A percentile compares a stretch with the other conserved stretches of the same genome.
Conservation (phyloP, 2,797 vertebrate species). For the Salarias fasciatus region DNA sequence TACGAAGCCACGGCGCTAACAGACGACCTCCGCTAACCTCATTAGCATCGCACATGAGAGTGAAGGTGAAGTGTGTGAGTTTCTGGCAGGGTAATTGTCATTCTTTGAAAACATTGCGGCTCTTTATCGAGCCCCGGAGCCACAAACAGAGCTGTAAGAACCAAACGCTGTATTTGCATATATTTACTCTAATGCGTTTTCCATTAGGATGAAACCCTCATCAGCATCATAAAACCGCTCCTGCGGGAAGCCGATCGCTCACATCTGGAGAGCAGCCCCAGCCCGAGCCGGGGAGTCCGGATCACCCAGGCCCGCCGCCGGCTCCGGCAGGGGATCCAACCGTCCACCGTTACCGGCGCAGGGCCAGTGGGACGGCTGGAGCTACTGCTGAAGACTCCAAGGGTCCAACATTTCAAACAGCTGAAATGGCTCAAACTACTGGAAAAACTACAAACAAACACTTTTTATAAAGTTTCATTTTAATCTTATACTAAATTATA, state of each 20-base stretch:
- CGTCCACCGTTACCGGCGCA: no score
- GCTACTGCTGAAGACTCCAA: no score
- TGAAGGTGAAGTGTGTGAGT: slow-evolving; percentile 1
- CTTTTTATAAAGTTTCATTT: no score
- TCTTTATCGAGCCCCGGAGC: slow-evolving; percentile 78
- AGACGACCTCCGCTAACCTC: not conserved
- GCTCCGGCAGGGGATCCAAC: not conserved
- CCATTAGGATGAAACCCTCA: slow-evolving; percentile 80
- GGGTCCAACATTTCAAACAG: no score
- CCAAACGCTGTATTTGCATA: slow-evolving; percentile 80
- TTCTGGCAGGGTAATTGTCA: slow-evolving; percentile 67
- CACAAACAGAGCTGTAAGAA: slow-evolving; percentile 74
- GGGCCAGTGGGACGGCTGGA: no score
- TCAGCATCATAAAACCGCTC: slow-evolving; percentile 80
- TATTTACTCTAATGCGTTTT: slow-evolving; percentile 84
- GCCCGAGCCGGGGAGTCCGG: slow-evolving; percentile 43
- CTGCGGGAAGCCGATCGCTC: slow-evolving; percentile 58
- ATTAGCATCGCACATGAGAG: slow-evolving; percentile 12
- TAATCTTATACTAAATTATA: no score
- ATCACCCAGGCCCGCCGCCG: slow-evolving; percentile 40
- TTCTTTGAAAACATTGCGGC: slow-evolving; percentile 77
- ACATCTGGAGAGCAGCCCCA: slow-evolving; percentile 63
- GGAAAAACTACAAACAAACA: no score
- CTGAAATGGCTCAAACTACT: no score
- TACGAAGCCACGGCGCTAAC: not conserved